These are phyloP conservation scores for Myzus persicae DNA, from an alignment of 1,140 invertebrate species.

Conservation along the genomic window DNA sequence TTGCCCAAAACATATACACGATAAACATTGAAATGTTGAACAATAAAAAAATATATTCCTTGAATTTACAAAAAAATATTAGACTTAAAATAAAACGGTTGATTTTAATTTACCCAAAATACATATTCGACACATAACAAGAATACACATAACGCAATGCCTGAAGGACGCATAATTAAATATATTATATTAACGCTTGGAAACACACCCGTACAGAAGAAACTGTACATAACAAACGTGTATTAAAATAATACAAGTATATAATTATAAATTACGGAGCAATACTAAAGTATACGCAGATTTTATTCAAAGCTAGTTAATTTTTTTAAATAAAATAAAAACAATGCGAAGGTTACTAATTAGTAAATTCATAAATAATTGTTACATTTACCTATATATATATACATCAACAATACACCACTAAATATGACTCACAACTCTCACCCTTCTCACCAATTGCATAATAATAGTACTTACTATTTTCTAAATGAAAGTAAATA, in stretches of 20 bases:
- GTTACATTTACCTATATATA: too few species aligned
- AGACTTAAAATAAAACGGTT: neutral
- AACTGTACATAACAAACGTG: neutral
- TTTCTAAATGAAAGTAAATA: neutral
- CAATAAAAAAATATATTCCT: neutral
- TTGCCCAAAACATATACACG: neutral
- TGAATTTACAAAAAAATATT: neutral
- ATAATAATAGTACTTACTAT: neutral
- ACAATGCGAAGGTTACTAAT: neutral
- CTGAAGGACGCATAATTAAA: conserved; percentile 24
- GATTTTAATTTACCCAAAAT: neutral
- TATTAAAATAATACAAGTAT: neutral
- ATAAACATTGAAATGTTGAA: neutral
- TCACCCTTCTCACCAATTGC: neutral
- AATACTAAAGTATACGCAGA: neutral
- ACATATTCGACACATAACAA: neutral
- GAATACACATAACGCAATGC: neutral
- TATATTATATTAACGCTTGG: neutral
- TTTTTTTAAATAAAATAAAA: neutral
- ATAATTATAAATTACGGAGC: neutral
- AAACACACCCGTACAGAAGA: neutral
- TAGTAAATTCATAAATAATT: neutral
- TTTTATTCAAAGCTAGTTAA: neutral
- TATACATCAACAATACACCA: neutral
- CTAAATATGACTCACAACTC: neutral